phyloP scores from a whole-genome alignment of 1,140 invertebrate species.

The Nixonia krombeini region DNA sequence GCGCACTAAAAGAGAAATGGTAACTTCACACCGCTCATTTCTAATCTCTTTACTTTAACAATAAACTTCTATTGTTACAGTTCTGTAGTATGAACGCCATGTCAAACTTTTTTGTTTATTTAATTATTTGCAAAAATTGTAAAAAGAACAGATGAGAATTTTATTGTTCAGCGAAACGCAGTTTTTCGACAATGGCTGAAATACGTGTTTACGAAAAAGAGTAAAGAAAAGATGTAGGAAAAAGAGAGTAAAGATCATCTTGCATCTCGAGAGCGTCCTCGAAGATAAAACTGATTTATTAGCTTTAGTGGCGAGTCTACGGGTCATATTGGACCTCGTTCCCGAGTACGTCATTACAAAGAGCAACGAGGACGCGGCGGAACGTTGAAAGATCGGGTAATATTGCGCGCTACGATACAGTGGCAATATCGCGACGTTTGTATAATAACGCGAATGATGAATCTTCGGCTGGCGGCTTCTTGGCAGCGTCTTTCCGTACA shows the following conservation, averaged over 20 bases:
- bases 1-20: no score
- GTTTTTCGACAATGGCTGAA: no score
- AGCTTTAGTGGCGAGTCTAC: not conserved
- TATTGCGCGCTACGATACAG: slow-evolving; percentile 36
- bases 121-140: no score
- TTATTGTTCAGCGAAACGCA: no score
- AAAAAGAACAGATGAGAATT: no score
- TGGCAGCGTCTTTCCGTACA: slow-evolving; percentile 55
- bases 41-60: no score
- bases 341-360: slow-evolving; percentile 45
- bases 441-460: slow-evolving; percentile 67
- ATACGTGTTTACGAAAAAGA: no score
- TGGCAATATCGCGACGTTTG: slow-evolving; percentile 58
- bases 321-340: slow-evolving; percentile 30
- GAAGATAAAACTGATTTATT: slow-evolving; percentile 46
- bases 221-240: not conserved
- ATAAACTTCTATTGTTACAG: no score
- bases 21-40: no score
- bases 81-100: no score
- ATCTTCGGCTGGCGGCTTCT: slow-evolving; percentile 60
- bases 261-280: slow-evolving; percentile 28
- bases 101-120: no score
- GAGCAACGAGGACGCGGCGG: slow-evolving; percentile 33
- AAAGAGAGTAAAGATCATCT: slow-evolving; percentile 2
- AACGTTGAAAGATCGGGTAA: slow-evolving; percentile 29